phyloP scores from a whole-genome alignment of 2,888 invertebrate genomes.

The Chrysina gloriosa region DNA sequence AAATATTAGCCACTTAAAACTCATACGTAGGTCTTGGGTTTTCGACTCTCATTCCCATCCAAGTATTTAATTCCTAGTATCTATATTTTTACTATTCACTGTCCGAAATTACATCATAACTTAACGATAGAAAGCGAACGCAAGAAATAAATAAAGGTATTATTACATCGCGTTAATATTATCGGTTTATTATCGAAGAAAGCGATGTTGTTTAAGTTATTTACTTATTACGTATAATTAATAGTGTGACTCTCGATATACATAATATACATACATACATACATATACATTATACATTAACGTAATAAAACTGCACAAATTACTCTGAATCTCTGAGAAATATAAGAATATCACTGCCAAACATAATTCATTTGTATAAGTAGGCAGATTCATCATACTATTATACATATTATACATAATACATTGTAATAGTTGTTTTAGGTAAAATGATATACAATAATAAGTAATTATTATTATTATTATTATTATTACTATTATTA shows the following conservation, averaged over 20 bases:
- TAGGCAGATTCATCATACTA: conserved; percentile 60
- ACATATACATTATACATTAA: not conserved
- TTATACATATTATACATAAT: conserved; percentile 8
- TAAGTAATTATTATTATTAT: conserved; percentile 28
- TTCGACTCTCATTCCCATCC: too few relatives aligned
- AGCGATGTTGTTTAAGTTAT: conserved; percentile 25
- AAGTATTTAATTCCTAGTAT: too few relatives aligned
- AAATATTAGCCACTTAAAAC: too few relatives aligned
- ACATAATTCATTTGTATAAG: conserved; percentile 51
- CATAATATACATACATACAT: not conserved
- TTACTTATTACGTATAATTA: conserved; percentile 3
- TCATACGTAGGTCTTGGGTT: too few relatives aligned
- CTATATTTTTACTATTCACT: too few relatives aligned
- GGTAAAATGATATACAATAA: conserved; percentile 43
- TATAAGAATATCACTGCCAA: conserved; percentile 62
- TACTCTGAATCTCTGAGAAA: conserved; percentile 47
- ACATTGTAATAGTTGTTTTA: conserved; percentile 40
- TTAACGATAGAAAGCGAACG: not conserved
- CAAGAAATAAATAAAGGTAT: not conserved
- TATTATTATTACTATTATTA: conserved; percentile 3
- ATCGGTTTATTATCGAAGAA: conserved; percentile 4
- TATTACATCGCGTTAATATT: conserved; percentile 4
- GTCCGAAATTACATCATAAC: too few relatives aligned
- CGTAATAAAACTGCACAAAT: conserved; percentile 57
- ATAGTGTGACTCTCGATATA: conserved; percentile 9